Evolutionary conservation across 2,888 invertebrate species (phyloP).

Genomic region (Temnothorax rugatulus): DNA sequence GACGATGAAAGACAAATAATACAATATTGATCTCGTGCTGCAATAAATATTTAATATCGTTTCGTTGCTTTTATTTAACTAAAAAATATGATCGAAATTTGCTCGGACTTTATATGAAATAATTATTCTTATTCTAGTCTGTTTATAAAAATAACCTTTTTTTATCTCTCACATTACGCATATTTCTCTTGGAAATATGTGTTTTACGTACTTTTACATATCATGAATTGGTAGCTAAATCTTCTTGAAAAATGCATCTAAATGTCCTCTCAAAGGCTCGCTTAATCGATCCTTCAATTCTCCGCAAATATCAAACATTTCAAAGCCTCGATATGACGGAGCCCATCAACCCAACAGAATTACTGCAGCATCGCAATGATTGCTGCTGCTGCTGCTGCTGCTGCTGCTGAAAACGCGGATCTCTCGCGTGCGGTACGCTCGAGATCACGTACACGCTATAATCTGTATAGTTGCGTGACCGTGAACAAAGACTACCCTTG

Average conservation of each 20-base stretch:
- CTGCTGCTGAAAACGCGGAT: slow-evolving; percentile 18
- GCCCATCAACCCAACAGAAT: slow-evolving; percentile 31
- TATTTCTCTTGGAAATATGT: slow-evolving; percentile 20
- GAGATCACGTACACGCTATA: slow-evolving; percentile 47
- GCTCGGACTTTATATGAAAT: background rate
- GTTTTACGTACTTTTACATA: slow-evolving; percentile 52
- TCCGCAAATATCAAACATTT: slow-evolving; percentile 1
- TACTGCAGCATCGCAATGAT: slow-evolving; percentile 24
- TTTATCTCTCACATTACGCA: background rate
- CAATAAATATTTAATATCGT: background rate
- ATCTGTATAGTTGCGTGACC: slow-evolving; percentile 56
- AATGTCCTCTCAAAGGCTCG: background rate
- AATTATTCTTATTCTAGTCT: background rate
- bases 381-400: background rate
- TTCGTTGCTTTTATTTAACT: background rate
- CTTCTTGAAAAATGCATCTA: slow-evolving; percentile 42
- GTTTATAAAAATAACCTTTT: background rate
- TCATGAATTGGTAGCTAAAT: slow-evolving; percentile 15
- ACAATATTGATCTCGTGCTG: background rate
- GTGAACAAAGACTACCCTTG: slow-evolving; percentile 58
- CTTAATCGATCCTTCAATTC: background rate
- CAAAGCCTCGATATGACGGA: background rate
- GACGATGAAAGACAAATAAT: background rate
- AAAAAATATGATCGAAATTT: background rate
- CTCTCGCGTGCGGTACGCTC: slow-evolving; percentile 12